Evolutionary conservation across 2,113 vertebrate genomes (phyloP), one percentile per base, ranked within the genome.

Genomic region (Heteronetta atricapilla): DNA sequence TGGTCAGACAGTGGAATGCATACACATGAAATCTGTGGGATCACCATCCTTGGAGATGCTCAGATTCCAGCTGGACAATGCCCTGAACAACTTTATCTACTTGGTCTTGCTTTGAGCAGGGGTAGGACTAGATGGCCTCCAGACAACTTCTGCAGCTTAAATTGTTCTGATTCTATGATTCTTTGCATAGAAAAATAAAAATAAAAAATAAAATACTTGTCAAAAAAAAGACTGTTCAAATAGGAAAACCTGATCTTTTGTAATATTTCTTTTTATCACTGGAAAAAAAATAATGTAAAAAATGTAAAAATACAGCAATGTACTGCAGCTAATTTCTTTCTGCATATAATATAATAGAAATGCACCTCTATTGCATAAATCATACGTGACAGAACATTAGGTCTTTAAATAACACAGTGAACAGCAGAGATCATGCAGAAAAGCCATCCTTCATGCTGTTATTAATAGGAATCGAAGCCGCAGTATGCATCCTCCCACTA

Each of bases 341-440:
- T 94, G 29, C 68, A 94, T 89, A 79, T 76, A 96, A 90, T 82
- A 88, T 19, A 95, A 94, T 42, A 93, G 86, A 89, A 97, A 97
- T 22, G 31, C 13, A 95, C 69, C 77, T 95, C 78, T 87, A 29
- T 17, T 67, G 73, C 89, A 97, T 97, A 97, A 97, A 97, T 97
- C 93, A 96, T 42, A 93, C 18, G 67, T 82, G 96, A 94, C 93
- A 95, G 95, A 92, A 89, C 79, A 96, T 94, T 95, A 94, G 55
- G 77, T 73, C 72, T 97, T 96, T 95, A 97, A 97, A 96, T 82
- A 97, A 97, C 86, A 90, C 53, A 86, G 84, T 38, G 75, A 96
- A 91, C 76, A 89, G 67, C 83, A 72, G 79, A 93, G 92, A 95
- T 82, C 56, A 93, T 0, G 0, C 60, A 52, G 67, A 34, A 83